phyloP scores from a whole-genome alignment of 2,888 invertebrate species.

The Diachrysia chrysitis region DNA sequence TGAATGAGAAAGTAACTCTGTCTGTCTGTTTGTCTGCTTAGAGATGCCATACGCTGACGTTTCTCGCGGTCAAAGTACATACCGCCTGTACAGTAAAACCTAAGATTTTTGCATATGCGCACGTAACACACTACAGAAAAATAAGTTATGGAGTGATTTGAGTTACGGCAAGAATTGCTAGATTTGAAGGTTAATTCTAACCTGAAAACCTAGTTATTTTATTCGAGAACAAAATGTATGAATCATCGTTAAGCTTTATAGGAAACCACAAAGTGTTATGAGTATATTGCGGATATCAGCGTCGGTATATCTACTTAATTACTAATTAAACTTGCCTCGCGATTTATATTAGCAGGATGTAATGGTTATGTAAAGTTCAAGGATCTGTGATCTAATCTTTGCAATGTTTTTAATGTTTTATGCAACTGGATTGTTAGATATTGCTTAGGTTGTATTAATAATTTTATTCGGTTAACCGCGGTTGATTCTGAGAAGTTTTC shows the following conservation, averaged over 20 bases:
- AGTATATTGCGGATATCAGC: constrained; percentile 1
- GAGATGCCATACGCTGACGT: too few relatives aligned
- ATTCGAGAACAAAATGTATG: constrained; percentile 1
- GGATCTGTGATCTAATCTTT: constrained; percentile 49
- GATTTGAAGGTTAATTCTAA: too few relatives aligned
- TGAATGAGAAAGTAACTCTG: too few relatives aligned
- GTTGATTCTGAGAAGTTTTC: background rate
- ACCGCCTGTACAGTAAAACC: too few relatives aligned
- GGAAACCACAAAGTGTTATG: constrained; percentile 34
- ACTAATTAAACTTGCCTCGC: constrained; percentile 29
- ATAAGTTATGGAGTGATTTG: too few relatives aligned
- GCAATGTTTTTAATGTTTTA: constrained; percentile 10
- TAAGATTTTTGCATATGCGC: too few relatives aligned
- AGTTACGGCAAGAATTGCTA: too few relatives aligned
- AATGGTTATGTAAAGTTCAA: constrained; percentile 52
- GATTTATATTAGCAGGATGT: constrained; percentile 33
- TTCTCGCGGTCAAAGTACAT: too few relatives aligned
- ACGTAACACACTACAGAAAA: too few relatives aligned
- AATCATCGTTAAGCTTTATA: constrained; percentile 21
- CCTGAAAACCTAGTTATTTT: too few relatives aligned
- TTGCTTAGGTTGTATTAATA: background rate
- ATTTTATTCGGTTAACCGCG: background rate
- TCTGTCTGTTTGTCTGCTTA: too few relatives aligned
- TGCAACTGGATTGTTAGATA: constrained; percentile 10
- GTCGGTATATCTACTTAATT: constrained; percentile 32